A percentile compares a stretch with the other conserved stretches of the same genome.
phyloP scores from a whole-genome alignment of 2,888 invertebrate genomes.

The Polymixis lichenea region DNA sequence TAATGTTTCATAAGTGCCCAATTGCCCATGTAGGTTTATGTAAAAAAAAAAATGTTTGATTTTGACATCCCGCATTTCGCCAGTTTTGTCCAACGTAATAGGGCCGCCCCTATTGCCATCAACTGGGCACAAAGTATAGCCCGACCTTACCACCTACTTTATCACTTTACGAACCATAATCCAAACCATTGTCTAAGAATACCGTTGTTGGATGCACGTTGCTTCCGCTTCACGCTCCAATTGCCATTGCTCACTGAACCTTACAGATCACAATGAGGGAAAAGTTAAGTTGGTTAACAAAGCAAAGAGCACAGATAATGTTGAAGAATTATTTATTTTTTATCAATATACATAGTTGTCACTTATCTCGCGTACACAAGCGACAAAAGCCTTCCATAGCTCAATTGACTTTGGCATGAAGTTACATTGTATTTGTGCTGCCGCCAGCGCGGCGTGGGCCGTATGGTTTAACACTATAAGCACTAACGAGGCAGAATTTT shows the following conservation, averaged over 20 bases:
- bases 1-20: too few relatives aligned
- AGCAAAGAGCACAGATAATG: constrained; percentile 25
- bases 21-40: too few relatives aligned
- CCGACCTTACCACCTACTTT: too few relatives aligned
- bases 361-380: constrained; percentile 89
- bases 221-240: constrained; percentile 30
- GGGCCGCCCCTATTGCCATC: background rate
- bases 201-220: constrained; percentile 15
- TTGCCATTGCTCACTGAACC: constrained; percentile 1
- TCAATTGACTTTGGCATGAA: constrained; percentile 91
- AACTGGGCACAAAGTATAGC: background rate
- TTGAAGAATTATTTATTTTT: constrained; percentile 87
- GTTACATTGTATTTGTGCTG: constrained; percentile 87
- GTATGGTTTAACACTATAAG: constrained; percentile 66
- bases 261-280: background rate
- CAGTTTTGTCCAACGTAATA: background rate
- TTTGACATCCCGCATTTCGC: background rate
- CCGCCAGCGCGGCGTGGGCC: constrained; percentile 68
- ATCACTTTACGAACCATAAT: background rate
- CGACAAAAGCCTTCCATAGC: constrained; percentile 89
- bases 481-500: constrained; percentile 57
- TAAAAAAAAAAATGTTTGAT: too few relatives aligned
- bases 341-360: constrained; percentile 88
- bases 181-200: constrained; percentile 8
- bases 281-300: background rate